Base-by-base conservation (phyloP, 2,888 invertebrate genomes). In the Microlaimidae sp. region DNA sequence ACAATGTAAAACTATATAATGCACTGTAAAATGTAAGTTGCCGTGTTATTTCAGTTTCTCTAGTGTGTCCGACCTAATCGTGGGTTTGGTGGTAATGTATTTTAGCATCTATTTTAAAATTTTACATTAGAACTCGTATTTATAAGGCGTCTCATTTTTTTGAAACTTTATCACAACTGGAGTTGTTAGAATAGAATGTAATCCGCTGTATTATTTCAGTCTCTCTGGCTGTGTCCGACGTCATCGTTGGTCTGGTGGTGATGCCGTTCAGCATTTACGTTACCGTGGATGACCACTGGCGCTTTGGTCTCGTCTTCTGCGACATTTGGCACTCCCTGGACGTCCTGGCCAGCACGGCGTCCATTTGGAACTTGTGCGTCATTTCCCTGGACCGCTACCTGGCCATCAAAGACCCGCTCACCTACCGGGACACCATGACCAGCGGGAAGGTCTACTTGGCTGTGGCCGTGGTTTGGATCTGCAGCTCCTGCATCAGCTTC, bases 341-440 rank as follows among this genome's bases (percentile, higher is more conserved):
- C 70, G 95, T 97, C 1, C 78, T 95, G 1, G 93, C 92, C 64
- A 89, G 89, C 64, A 95, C 97, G 0, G 93, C 93, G 3, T 92
- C 92, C 13, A 97, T 97, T 64, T 77, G 95, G 50, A 95, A 95
- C 74, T 76, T 97, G 53, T 95, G 95, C 73, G 90, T 95, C 28
- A 97, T 76, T 50, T 71, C 74, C 7, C 62, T 76, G 38, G 75
- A 76, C 61, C 65, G 75, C 40, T 71, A 71, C 57, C 5, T 40
- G 92, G 95, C 95, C 45, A 93, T 95, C 58, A 92, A 90, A 17
- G 92, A 95, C 74, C 95, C 97, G 0, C 90, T 97, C 61, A 85
- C 87, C 48, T 97, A 97, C 74, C 90, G 93, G 1, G 85, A 84
- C 75, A 78, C 83, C 59, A 93, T 97, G 87, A 89, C 87, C 27